phyloP scores from a whole-genome alignment of 2,113 vertebrate genomes.

The Oryzias curvinotus region DNA sequence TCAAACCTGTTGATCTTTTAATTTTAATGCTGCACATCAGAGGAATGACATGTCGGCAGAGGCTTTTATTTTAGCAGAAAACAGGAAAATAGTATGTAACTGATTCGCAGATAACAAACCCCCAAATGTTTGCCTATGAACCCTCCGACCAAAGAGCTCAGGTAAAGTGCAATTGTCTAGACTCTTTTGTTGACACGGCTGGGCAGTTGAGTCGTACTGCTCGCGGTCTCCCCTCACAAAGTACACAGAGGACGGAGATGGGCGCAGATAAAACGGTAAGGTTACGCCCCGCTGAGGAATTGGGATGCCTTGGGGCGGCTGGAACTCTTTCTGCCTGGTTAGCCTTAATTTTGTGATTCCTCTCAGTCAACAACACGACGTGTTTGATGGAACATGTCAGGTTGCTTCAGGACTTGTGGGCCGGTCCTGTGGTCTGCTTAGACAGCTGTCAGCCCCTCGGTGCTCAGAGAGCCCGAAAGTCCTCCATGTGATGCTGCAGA shows the following conservation, averaged over 20 bases:
- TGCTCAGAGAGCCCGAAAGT: slow-evolving; percentile 36
- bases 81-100: neutral
- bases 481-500: slow-evolving; percentile 36
- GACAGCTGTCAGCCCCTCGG: slow-evolving; percentile 67
- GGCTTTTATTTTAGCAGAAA: neutral
- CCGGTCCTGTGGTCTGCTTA: slow-evolving; percentile 51
- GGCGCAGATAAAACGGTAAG: slow-evolving; percentile 64
- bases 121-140: neutral
- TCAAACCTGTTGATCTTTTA: slow-evolving; percentile 18
- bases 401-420: slow-evolving; percentile 57
- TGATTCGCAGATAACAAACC: neutral
- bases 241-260: slow-evolving; percentile 69
- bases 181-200: slow-evolving; percentile 46
- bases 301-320: slow-evolving; percentile 66
- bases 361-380: slow-evolving; percentile 55
- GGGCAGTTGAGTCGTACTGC: slow-evolving; percentile 36
- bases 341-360: slow-evolving; percentile 63
- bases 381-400: slow-evolving; percentile 68
- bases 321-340: slow-evolving; percentile 54
- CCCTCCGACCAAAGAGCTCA: slow-evolving; percentile 9
- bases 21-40: slow-evolving; percentile 2
- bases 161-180: slow-evolving; percentile 40
- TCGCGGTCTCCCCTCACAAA: slow-evolving; percentile 38
- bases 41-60: neutral
- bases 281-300: slow-evolving; percentile 69